Percentiles rank a stretch among this genome's conserved stretches.
These are phyloP conservation scores for Nanger granti DNA, from an alignment of 2,113 vertebrate species.

Conservation along the genomic window DNA sequence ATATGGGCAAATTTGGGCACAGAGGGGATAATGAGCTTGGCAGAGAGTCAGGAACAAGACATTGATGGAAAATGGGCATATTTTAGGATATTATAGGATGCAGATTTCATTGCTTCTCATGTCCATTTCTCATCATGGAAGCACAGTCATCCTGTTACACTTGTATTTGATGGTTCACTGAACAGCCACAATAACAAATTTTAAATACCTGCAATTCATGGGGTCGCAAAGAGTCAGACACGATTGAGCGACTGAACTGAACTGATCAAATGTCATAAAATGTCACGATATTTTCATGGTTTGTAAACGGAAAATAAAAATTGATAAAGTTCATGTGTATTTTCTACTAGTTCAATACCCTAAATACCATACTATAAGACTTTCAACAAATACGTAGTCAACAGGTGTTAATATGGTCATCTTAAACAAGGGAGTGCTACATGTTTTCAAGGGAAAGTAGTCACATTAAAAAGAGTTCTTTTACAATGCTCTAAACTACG, in stretches of 20 bases:
- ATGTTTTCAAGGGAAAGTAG: constrained; percentile 30
- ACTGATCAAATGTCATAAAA: constrained; percentile 55
- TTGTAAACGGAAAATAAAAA: constrained; percentile 42
- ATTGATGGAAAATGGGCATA: constrained; percentile 15
- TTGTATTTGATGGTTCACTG: constrained; percentile 51
- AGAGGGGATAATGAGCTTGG: constrained; percentile 23
- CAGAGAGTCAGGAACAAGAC: not conserved
- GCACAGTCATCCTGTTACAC: constrained; percentile 1
- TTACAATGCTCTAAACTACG: constrained; percentile 54
- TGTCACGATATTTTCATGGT: constrained; percentile 54
- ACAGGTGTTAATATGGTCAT: constrained; percentile 22
- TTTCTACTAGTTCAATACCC: constrained; percentile 34
- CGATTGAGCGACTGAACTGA: too few species aligned
- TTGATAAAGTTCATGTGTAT: constrained; percentile 47
- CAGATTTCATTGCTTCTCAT: constrained; percentile 18
- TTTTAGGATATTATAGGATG: not conserved
- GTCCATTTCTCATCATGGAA: constrained; percentile 38
- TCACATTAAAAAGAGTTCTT: constrained; percentile 47
- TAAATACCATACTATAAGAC: constrained; percentile 24
- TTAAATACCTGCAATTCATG: constrained; percentile 1
- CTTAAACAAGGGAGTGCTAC: constrained; percentile 4
- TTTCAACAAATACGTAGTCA: not conserved
- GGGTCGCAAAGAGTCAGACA: too few species aligned
- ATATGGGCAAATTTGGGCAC: not conserved
- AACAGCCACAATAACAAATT: not conserved